Base-by-base conservation (phyloP, 1,140 invertebrate species). In the Calycopis cecrops region DNA sequence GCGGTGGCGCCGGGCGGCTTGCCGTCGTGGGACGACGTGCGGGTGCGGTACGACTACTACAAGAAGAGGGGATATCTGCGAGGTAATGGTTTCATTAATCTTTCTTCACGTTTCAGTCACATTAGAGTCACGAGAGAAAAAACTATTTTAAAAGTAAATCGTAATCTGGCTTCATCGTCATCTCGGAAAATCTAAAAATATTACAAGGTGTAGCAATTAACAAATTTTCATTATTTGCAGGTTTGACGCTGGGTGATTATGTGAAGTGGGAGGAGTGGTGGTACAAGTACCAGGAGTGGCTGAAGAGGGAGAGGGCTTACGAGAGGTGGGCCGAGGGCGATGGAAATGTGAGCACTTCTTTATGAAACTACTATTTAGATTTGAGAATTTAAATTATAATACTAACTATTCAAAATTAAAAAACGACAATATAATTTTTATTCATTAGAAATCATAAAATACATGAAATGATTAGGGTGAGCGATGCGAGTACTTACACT, bases 261-360 rank as follows among this genome's bases (percentile, higher is more conserved):
- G 91, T 96, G 28, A 96, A 96, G 78, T 97, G 95, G 95, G 95
- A 97, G 84, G 94, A 96, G 82, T 97, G 95, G 95, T 97, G 95
- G 94, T 96, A 96, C 82, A 94, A 95, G 69, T 96, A 97, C 84
- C 94, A 96, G 80, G 94, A 96, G 80, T 97, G 95, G 95, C 82
- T 96, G 57, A 94, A 95, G 71, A 92, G 93, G 28, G 94, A 96
- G 79, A 90, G 93, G 50, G 93, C 93, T 60, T 95, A 94, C 73
- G 93, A 94, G 80, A 92, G 93, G 56, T 94, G 93, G 92, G 90
- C 91, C 44, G 88, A 90, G 33, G 88, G 75, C 63, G 89, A 73
- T 48, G 85, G 58, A 80, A 89, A 75, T 62, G 3, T 80, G 85
- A 56, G 57, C 85, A 50, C 82, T n/a, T 55, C 0, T 49, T 12